These are phyloP conservation scores for Limnodromus scolopaceus DNA, from an alignment of 2,797 vertebrate genomes.

Conservation along the genomic window DNA sequence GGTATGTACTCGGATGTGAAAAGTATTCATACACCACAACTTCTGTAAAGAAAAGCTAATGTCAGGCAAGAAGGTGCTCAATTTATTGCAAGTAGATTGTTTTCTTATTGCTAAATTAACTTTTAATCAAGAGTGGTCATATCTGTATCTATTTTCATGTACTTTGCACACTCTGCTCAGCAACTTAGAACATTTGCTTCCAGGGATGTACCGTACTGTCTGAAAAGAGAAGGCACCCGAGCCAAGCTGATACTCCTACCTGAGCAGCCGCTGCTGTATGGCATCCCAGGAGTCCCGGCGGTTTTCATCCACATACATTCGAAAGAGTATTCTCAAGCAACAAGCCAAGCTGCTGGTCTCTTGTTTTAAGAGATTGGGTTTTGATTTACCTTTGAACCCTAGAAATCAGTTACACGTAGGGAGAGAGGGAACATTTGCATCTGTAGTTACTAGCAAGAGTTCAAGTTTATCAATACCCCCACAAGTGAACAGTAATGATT, in stretches of 20 bases:
- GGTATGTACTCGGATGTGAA: neutral
- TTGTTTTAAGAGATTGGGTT: slow-evolving; percentile 97
- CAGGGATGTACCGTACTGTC: neutral
- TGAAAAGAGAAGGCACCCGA: neutral
- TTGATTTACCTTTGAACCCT: slow-evolving; percentile 99
- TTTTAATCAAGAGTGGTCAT: neutral
- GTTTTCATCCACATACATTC: slow-evolving; percentile 90
- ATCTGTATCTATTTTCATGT: neutral
- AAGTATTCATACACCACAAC: neutral
- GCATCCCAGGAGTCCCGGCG: slow-evolving; percentile 88
- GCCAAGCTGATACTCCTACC: slow-evolving; percentile 76
- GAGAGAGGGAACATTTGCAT: neutral
- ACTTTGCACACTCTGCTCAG: neutral
- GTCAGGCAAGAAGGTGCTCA: neutral
- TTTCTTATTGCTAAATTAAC: neutral
- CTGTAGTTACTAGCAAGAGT: neutral
- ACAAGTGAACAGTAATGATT: neutral
- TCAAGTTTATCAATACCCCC: neutral
- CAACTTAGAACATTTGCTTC: neutral
- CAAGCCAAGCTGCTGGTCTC: slow-evolving; percentile 98
- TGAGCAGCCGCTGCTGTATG: slow-evolving; percentile 91
- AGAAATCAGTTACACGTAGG: slow-evolving; percentile 4
- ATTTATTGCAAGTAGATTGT: neutral
- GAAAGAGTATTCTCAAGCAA: slow-evolving; percentile 93
- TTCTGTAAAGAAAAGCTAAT: neutral